These are phyloP conservation scores for Diceros bicornis DNA, from an alignment of 2,797 vertebrate species.

Conservation along the genomic window DNA sequence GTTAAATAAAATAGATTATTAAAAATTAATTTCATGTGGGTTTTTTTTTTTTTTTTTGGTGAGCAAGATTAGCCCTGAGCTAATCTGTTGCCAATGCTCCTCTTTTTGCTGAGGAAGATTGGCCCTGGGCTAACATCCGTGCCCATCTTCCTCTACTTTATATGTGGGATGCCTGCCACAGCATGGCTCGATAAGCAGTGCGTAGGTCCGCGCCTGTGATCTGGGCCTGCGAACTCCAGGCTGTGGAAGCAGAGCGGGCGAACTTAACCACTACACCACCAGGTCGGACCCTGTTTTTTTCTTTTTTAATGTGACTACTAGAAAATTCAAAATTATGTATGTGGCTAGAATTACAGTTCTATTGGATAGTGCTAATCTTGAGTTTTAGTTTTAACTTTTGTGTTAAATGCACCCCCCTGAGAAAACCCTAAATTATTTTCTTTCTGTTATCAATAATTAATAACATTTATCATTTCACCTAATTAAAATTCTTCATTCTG, in stretches of 20 bases:
- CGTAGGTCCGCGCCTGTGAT: too few species aligned
- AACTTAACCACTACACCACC: too few species aligned
- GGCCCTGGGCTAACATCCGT: too few species aligned
- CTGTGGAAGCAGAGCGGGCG: too few species aligned
- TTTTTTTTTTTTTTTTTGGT: background rate
- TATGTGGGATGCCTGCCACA: too few species aligned
- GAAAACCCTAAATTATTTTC: conserved; percentile 42
- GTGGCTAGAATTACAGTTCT: conserved; percentile 29
- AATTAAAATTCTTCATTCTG: conserved; percentile 55
- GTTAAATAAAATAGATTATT: conserved; percentile 33
- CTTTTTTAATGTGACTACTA: conserved; percentile 53
- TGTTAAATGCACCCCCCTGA: background rate
- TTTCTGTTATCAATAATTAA: conserved; percentile 35
- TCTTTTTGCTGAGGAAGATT: too few species aligned
- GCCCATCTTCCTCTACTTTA: too few species aligned
- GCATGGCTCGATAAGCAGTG: too few species aligned
- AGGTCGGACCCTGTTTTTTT: background rate
- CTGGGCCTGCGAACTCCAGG: too few species aligned
- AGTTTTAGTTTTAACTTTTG: conserved; percentile 51
- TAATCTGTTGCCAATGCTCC: too few species aligned
- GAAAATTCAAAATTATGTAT: conserved; percentile 33
- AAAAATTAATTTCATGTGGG: conserved; percentile 52
- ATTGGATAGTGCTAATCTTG: conserved; percentile 23
- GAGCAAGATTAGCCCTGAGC: too few species aligned
- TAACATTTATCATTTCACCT: conserved; percentile 56